phyloP scores from a whole-genome alignment of 92 coral and sea anemone genomes.

The Chrysogorgia sp. region DNA sequence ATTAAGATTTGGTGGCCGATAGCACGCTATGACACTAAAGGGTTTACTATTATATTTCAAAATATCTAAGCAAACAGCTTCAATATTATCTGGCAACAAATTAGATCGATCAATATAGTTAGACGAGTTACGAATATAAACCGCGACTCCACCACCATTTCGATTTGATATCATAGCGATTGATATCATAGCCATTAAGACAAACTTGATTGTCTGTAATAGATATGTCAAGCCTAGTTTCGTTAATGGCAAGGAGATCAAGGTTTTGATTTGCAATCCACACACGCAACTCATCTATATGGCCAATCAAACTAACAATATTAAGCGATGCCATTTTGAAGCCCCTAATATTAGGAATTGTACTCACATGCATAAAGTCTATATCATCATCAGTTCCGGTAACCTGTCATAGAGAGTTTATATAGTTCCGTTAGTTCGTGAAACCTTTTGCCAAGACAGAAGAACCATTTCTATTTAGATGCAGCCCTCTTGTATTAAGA shows the following conservation, averaged over 20 bases:
- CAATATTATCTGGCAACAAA: no score
- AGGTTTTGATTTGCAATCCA: slow-evolving; percentile 34
- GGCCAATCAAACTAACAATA: slow-evolving; percentile 24
- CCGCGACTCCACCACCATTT: no score
- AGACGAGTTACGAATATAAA: no score
- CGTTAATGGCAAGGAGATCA: slow-evolving; percentile 33
- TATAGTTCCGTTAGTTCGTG: not conserved
- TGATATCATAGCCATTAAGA: no score
- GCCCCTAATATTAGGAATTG: slow-evolving; percentile 26
- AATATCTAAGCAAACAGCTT: no score
- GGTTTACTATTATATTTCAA: no score
- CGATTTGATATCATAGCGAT: no score
- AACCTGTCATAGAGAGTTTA: not conserved
- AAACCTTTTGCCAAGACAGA: slow-evolving; percentile 6
- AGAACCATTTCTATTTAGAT: slow-evolving; percentile 11
- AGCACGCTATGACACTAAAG: no score
- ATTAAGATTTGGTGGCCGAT: no score
- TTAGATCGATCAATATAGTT: no score
- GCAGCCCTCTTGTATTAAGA: slow-evolving; percentile 7
- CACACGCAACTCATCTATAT: slow-evolving; percentile 32
- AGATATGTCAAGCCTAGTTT: slow-evolving; percentile 13
- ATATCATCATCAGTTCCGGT: not conserved
- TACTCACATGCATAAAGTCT: not conserved
- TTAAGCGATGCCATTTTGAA: slow-evolving; percentile 40
- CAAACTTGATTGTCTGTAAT: no score